Percentiles rank a stretch among this genome's conserved stretches.
Conservation (phyloP, 2,888 invertebrate genomes). For the Trileptium ribeirensis region DNA sequence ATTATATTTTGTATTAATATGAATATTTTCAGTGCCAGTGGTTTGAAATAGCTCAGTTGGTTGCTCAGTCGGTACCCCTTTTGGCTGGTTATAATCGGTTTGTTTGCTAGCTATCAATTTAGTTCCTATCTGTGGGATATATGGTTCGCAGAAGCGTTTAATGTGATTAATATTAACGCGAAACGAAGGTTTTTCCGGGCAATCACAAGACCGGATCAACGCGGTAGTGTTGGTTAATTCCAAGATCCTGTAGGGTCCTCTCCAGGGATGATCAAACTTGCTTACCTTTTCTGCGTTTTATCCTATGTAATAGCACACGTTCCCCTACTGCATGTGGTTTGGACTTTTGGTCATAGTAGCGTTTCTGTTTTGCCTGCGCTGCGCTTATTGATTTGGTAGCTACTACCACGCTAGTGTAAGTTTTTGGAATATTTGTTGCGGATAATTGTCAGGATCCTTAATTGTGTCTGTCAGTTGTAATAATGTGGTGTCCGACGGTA, state of each 20-base stretch:
- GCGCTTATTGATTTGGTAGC: background rate
- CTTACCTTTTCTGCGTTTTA: background rate
- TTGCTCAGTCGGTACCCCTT: too few species aligned
- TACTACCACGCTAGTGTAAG: background rate
- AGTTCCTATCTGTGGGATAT: too few species aligned
- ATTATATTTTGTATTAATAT: too few species aligned
- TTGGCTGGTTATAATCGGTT: too few species aligned
- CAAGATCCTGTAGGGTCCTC: background rate
- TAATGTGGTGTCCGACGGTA: background rate
- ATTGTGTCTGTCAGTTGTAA: too few species aligned
- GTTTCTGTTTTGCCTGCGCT: background rate
- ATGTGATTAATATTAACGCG: background rate
- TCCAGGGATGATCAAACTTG: constrained; percentile 10
- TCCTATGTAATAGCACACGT: background rate
- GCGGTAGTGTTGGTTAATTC: background rate
- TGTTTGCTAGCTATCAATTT: too few species aligned
- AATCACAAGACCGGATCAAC: background rate
- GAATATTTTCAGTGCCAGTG: too few species aligned
- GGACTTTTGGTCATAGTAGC: constrained; percentile 3
- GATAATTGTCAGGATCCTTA: background rate
- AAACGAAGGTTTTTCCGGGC: background rate
- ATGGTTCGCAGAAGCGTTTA: background rate
- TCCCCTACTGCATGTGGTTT: background rate
- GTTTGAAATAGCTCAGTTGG: too few species aligned
- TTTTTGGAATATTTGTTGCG: background rate